A percentile compares a stretch with the other conserved stretches of the same genome.
Evolutionary conservation across 2,888 invertebrate species (phyloP).

Genomic region (Thysanoteuthis rhombus): DNA sequence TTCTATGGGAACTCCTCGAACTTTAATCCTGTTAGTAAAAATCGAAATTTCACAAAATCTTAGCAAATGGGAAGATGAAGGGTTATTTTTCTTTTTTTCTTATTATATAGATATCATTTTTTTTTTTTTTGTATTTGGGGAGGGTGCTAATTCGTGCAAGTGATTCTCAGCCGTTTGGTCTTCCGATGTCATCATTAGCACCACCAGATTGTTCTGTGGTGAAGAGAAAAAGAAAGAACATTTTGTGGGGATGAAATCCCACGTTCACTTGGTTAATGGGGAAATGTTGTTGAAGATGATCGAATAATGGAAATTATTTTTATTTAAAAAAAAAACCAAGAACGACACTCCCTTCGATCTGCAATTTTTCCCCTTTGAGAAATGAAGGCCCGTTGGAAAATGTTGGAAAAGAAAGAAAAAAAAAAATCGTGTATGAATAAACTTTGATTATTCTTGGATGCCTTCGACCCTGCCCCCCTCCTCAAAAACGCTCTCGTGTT

Average conservation of each 20-base stretch:
- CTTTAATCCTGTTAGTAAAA: background rate
- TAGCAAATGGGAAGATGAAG: background rate
- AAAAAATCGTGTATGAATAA: background rate
- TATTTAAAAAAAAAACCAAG: background rate
- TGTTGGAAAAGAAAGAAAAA: background rate
- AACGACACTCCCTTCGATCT: background rate
- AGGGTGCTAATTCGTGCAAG: background rate
- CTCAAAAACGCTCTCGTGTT: background rate
- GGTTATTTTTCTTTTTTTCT: background rate
- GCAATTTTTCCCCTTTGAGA: background rate
- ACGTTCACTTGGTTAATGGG: background rate
- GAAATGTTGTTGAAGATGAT: background rate
- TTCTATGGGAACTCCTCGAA: slow-evolving; percentile 36
- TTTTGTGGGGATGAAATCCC: background rate
- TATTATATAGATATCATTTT: background rate
- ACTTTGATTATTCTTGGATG: background rate
- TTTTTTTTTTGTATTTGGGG: background rate
- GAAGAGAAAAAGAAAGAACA: background rate
- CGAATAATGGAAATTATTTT: background rate
- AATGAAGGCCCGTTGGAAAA: background rate
- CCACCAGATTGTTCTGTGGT: background rate
- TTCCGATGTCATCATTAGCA: background rate
- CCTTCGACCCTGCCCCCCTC: background rate
- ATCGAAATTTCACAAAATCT: slow-evolving; percentile 20
- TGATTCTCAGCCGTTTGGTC: background rate